phyloP scores from a whole-genome alignment of 2,888 invertebrate species.

The Deilephila porcellus region DNA sequence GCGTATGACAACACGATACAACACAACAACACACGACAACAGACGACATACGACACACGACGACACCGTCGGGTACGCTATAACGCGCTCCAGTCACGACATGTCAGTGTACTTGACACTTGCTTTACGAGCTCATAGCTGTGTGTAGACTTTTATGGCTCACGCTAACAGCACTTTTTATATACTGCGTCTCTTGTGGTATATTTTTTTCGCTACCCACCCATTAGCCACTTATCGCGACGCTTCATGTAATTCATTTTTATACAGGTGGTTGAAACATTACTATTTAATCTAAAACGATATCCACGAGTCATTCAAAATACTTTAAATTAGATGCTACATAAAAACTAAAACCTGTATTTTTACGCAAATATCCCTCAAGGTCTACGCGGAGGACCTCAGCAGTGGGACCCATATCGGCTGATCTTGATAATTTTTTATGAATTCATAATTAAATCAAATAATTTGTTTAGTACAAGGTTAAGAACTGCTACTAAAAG shows the following conservation, averaged over 20 bases:
- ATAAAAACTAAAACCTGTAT: too few species aligned
- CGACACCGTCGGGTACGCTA: constrained; percentile 47
- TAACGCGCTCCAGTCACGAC: constrained; percentile 64
- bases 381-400: background rate
- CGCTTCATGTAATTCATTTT: background rate
- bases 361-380: too few species aligned
- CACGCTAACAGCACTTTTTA: background rate
- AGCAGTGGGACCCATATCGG: background rate
- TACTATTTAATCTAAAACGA: too few species aligned
- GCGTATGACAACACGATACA: constrained; percentile 48
- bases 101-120: constrained; percentile 34
- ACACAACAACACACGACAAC: too few species aligned
- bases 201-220: background rate
- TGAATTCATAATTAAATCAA: background rate
- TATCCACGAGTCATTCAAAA: too few species aligned
- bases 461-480: constrained; percentile 3
- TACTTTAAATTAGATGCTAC: too few species aligned
- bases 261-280: background rate
- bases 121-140: constrained; percentile 1
- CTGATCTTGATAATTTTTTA: background rate
- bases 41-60: background rate
- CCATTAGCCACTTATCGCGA: background rate
- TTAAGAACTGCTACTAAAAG: background rate
- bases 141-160: background rate
- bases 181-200: background rate